A percentile compares a stretch with the other conserved stretches of the same genome.
phyloP scores from a whole-genome alignment of 1,140 invertebrate genomes.

The Arctopsyche grandis region DNA sequence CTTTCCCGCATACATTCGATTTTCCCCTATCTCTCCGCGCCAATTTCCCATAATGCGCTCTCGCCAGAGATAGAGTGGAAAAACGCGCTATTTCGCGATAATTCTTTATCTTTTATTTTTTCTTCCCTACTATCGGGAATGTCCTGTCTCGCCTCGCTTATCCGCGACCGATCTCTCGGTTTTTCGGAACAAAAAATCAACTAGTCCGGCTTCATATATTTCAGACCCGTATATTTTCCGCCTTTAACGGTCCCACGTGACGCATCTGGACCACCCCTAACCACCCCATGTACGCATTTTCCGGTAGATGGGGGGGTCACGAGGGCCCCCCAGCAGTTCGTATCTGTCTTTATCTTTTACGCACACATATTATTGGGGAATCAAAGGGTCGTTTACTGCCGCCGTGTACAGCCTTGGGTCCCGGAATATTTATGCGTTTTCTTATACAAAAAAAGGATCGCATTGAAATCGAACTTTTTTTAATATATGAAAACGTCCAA shows the following conservation, averaged over 20 bases:
- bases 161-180: slow-evolving; percentile 8
- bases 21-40: slow-evolving; percentile 26
- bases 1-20: slow-evolving; percentile 17
- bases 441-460: not conserved
- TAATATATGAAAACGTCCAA: not conserved
- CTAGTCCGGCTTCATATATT: slow-evolving; percentile 54
- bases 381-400: slow-evolving; percentile 45
- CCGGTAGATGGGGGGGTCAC: slow-evolving; percentile 16
- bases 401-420: not conserved
- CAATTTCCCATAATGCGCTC: slow-evolving; percentile 46
- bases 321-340: slow-evolving; percentile 42
- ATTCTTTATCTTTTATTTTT: slow-evolving; percentile 47
- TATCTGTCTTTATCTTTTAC: slow-evolving; percentile 53
- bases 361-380: slow-evolving; percentile 51
- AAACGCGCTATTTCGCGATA: slow-evolving; percentile 22
- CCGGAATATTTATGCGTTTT: slow-evolving; percentile 16
- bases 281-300: slow-evolving; percentile 22
- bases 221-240: slow-evolving; percentile 47
- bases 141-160: slow-evolving; percentile 18
- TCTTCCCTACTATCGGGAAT: not conserved
- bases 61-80: not conserved
- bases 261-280: slow-evolving; percentile 44
- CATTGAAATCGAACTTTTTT: slow-evolving; percentile 9
- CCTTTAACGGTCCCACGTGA: slow-evolving; percentile 53
- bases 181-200: slow-evolving; percentile 49